Evolutionary conservation across 2,888 invertebrate species (phyloP).

Genomic region (Agriopis marginaria): DNA sequence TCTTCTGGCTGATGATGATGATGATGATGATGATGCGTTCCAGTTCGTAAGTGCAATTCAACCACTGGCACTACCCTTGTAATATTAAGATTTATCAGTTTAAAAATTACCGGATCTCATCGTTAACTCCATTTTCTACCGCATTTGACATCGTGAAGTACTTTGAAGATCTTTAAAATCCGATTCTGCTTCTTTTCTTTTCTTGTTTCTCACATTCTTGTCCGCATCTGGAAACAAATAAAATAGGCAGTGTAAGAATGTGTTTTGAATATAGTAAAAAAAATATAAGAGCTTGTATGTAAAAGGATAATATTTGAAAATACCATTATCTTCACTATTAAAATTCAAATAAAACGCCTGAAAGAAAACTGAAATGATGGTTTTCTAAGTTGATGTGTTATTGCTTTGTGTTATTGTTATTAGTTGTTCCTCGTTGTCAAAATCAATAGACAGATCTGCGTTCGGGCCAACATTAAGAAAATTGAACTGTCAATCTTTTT

Average conservation of each 20-base stretch:
- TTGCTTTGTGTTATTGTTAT: no score
- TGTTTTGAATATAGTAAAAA: neutral
- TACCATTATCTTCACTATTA: neutral
- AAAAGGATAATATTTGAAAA: neutral
- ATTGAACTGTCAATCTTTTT: neutral
- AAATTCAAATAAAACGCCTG: slow-evolving; percentile 44
- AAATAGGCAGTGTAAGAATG: neutral
- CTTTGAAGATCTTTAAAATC: slow-evolving; percentile 32
- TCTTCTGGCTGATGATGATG: no score
- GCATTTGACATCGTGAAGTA: slow-evolving; percentile 68
- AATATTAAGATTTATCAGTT: neutral
- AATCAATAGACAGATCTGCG: slow-evolving; percentile 36
- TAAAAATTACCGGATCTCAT: slow-evolving; percentile 69
- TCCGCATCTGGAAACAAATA: slow-evolving; percentile 60
- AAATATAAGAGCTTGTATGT: neutral
- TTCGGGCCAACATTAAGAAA: slow-evolving; percentile 29
- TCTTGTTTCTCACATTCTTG: slow-evolving; percentile 63
- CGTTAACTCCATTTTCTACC: slow-evolving; percentile 73
- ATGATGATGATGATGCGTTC: no score
- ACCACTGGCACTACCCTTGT: no score
- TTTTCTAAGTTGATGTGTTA: no score
- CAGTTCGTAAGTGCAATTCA: no score
- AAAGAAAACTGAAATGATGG: slow-evolving; percentile 9
- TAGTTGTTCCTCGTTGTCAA: neutral
- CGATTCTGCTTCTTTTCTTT: slow-evolving; percentile 41